These are phyloP conservation scores for Fratercula arctica DNA, from an alignment of 2,797 vertebrate genomes.

Conservation along the genomic window DNA sequence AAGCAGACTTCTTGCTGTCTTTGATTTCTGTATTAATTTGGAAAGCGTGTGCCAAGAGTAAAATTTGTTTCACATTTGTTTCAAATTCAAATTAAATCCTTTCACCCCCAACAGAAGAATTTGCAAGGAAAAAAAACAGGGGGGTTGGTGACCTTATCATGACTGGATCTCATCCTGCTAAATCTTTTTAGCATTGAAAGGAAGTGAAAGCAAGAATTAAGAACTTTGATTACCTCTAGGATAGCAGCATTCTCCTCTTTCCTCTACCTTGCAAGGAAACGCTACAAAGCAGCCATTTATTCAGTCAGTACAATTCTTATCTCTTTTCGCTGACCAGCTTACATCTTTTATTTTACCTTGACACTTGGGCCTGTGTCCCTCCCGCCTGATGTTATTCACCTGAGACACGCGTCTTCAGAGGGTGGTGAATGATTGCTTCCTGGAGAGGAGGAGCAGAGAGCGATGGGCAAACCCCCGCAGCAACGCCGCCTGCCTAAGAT, in stretches of 20 bases:
- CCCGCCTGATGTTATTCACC: neutral
- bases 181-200: slow-evolving; percentile 33
- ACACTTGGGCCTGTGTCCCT: slow-evolving; percentile 10
- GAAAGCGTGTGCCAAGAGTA: neutral
- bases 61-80: slow-evolving; percentile 53
- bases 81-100: slow-evolving; percentile 22
- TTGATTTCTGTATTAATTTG: slow-evolving; percentile 49
- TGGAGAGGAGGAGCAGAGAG: neutral
- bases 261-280: slow-evolving; percentile 21
- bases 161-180: slow-evolving; percentile 19
- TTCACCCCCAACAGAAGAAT: slow-evolving; percentile 1
- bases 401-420: neutral
- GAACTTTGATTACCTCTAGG: slow-evolving; percentile 22
- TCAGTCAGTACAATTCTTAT: neutral
- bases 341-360: slow-evolving; percentile 3
- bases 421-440: neutral
- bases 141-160: slow-evolving; percentile 6
- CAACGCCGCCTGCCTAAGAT: neutral
- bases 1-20: slow-evolving; percentile 1
- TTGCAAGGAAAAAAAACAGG: neutral
- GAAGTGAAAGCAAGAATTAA: slow-evolving; percentile 49
- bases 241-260: slow-evolving; percentile 19
- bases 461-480: neutral
- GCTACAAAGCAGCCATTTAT: slow-evolving; percentile 42
- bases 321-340: neutral